Evolutionary conservation across 1,140 invertebrate species (phyloP).

Genomic region (Drosophila cardini): DNA sequence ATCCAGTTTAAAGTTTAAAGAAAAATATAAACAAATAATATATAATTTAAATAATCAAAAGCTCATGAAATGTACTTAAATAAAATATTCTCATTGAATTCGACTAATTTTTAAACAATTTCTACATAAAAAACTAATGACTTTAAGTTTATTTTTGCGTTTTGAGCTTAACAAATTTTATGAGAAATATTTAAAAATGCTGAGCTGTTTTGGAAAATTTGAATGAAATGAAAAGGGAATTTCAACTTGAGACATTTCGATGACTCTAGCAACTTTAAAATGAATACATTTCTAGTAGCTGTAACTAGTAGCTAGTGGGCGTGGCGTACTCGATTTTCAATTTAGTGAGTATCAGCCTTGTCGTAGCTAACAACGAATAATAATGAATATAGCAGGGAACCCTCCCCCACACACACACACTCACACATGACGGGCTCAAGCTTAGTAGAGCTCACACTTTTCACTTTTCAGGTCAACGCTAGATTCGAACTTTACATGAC

Average conservation of each 20-base stretch:
- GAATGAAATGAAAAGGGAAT: conserved; percentile 25
- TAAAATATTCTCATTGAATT: too few relatives aligned
- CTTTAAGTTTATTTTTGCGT: too few relatives aligned
- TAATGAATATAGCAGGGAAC: conserved; percentile 21
- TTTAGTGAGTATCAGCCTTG: conserved; percentile 9
- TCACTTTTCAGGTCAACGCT: conserved; percentile 74
- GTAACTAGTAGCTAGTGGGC: conserved; percentile 17
- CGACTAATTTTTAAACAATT: too few relatives aligned
- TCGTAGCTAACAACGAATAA: conserved; percentile 23
- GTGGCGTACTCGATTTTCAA: conserved; percentile 36
- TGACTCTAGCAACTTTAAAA: conserved; percentile 17
- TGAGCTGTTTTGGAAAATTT: conserved; percentile 35
- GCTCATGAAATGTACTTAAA: too few relatives aligned
- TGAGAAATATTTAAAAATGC: conserved; percentile 6
- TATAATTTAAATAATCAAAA: too few relatives aligned
- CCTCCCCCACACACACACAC: conserved; percentile 28
- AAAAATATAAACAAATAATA: too few relatives aligned
- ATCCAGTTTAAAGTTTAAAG: too few relatives aligned
- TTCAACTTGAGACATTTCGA: conserved; percentile 21
- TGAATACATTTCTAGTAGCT: conserved; percentile 10
- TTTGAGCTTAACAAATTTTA: too few relatives aligned
- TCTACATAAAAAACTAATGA: too few relatives aligned
- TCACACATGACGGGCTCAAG: conserved; percentile 35
- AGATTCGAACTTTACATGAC: conserved; percentile 75
- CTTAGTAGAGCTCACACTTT: conserved; percentile 31